Percentiles rank a stretch among this genome's conserved stretches.
Conservation (phyloP, 2,113 vertebrate genomes). For the Gorilla gorilla region DNA sequence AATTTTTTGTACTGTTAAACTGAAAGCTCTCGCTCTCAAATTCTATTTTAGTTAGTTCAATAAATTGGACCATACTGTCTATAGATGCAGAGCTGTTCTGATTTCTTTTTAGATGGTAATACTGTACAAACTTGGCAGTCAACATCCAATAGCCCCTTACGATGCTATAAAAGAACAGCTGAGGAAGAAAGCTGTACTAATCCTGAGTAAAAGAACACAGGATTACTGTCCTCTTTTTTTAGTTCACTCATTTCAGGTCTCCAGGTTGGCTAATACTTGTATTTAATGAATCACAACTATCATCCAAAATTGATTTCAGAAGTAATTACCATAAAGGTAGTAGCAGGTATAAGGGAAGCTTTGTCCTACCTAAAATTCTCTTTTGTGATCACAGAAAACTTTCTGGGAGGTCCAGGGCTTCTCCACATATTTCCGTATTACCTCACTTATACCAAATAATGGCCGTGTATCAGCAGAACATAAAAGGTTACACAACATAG, state of each 20-base stretch:
- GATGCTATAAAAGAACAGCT: not conserved
- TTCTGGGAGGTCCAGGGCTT: slow-evolving; percentile 58
- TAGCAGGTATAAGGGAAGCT: not conserved
- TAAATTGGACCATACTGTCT: not conserved
- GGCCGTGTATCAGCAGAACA: not conserved
- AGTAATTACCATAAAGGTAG: slow-evolving; percentile 41
- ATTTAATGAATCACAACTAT: not conserved
- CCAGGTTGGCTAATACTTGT: not conserved
- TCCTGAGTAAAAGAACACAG: not conserved
- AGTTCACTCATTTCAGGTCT: not conserved
- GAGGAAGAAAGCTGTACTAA: not conserved
- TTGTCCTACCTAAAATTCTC: not conserved
- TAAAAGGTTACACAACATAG: slow-evolving; percentile 49
- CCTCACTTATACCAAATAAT: slow-evolving; percentile 39
- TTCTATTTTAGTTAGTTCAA: not conserved
- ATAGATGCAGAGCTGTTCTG: not conserved
- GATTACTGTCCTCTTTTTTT: not conserved
- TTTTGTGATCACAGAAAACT: slow-evolving; percentile 47
- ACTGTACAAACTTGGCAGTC: not conserved
- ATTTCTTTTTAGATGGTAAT: not conserved
- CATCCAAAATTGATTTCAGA: slow-evolving; percentile 48
- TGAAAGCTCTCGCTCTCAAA: not conserved
- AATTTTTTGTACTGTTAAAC: not conserved
- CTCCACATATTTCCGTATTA: slow-evolving; percentile 26
- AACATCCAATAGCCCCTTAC: not conserved